Evolutionary conservation across 2,888 invertebrate genomes (phyloP), one percentile per base, ranked within the genome.

Genomic region (Rambutsinella grinnellia): DNA sequence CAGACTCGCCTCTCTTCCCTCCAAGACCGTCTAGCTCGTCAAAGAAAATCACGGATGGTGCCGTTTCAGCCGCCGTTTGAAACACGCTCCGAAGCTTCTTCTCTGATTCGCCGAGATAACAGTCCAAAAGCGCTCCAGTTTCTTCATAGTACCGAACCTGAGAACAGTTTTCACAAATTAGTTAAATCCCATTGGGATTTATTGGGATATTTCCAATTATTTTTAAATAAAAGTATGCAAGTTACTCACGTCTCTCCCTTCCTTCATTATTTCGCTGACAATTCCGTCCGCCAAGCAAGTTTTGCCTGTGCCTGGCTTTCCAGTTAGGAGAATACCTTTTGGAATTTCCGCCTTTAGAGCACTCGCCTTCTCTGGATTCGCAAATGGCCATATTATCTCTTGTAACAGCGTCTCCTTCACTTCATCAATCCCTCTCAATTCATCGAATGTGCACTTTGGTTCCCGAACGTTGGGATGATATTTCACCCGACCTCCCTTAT

Each of bases 21-120:
- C 95, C 95, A 62, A 96, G 87, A 53, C 96, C 96, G 86, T 97
- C 95, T 79, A 96, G 92, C 87, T 96, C 95, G 87, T 96, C 96
- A 88, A 96, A 96, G 88, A 96, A 96, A 86, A 96, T 94, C 85
- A 96, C 95, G 1, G 95, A 93, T 21, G 96, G 95, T 84, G 93
- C 91, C 91, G n/a, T 44, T 5, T 53, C 23, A 60, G 71, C 81
- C 84, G 93, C 94, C 89, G 96, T 94, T 86, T 95, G 94, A 88
- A 97, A 97, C 51, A 96, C 88, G 70, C 95, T 88, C 85, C 95
- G 89, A 75, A 96, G 89, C 85, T 95, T 95, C 82, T 95, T 90
- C 86, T 96, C 96, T 10, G 95, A 95, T 88, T 96, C 96, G 90
- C n/a, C n/a, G n/a, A n/a, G n/a, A n/a, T n/a, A n/a, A n/a, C 93